Base-by-base conservation (phyloP, 2,888 invertebrate genomes). In the Cetonia aurata region DNA sequence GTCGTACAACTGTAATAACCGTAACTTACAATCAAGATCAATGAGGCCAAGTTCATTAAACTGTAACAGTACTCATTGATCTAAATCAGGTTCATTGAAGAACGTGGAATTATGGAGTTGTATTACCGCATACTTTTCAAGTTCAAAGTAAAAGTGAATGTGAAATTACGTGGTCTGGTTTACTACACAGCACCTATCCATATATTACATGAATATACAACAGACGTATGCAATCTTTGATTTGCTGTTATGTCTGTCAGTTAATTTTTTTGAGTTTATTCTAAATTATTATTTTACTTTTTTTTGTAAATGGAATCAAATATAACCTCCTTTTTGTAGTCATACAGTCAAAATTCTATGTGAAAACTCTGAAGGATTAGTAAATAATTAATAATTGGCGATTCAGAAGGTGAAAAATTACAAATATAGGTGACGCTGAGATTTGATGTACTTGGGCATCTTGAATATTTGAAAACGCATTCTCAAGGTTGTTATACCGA, bases 91-190 rank as follows among this genome's bases (percentile, higher is more conserved):
- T 48, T 62, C 62, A 31, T 33, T 50, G 33, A 48, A 33, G 62
- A 62, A 62, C 46, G 62, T 50, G 33, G 48, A 48, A 62, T 48
- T 62, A 48, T 62, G 48, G 48, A 31, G 48, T 15, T 46, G 13
- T 46, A 33, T 62, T 62, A 48, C 48, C 62, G 13, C 62, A 62
- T 62, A 15, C 17, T 48, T 62, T 48, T 62, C 62, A 62, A 48
- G 62, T 48, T 62, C 62, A 37, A 62, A 62, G 62, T 60, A 57
- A 59, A 59, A 46, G 59, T 59, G 48, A 62, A 62, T 48, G 56
- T 41, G 17, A 56, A 37, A 56, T 37, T 56, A 56, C 56, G 17
- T 17, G 17, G 56, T 56, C 37, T 56, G n/a, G 9, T 37, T 56
- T 37, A 56, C 37, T 37, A 56, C 37, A 41, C 37, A 41, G 41